Evolutionary conservation across 2,113 vertebrate species (phyloP), one percentile per base, ranked within the genome.

Genomic region (Anthoscopus minutus): DNA sequence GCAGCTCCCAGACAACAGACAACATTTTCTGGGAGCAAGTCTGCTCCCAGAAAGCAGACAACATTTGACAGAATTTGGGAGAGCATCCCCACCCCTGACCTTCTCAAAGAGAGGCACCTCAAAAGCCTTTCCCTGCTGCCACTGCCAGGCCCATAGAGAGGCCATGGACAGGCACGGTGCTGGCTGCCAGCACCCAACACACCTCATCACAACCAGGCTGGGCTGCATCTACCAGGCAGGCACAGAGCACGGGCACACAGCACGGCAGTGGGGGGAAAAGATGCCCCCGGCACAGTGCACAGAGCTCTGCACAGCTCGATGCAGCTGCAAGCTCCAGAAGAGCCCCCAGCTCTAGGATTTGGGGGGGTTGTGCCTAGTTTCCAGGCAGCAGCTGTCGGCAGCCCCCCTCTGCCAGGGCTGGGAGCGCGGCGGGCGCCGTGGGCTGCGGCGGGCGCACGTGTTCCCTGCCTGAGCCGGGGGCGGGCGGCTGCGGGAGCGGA

Each of bases 391-490:
- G 76, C 71, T 88, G 86, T 80, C 1, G 12, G 89, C 62, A 92
- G 88, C 74, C 80, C 92, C 92, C 93, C 90, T 92, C 13, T 2
- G 1, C 22, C 47, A 3, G 65, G 85, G 81, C 91, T 2, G 25
- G 62, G 58, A 64, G 65, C 64, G 6, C 21, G 81, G 86, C 62
- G 13, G 83, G 85, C 50, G 51, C 3, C 14, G 58, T 64, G 81
- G 81, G 73, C 64, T 90, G 93, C 57, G 51, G 89, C 80, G 89
- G 94, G 93, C 58, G 45, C 96, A 95, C 93, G 94, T 93, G 96
- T 95, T 92, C 66, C 88, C 80, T 92, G 94, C 93, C 92, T 92
- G 96, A 95, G 88, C 91, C 40, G 84, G 95, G 77, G 94, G 94
- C 37, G 89, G 94, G 79, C 7, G 83, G 94, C 86, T 95, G 95